Evolutionary conservation across 2,113 vertebrate species (phyloP).

Genomic region (Pachyramphus minor): DNA sequence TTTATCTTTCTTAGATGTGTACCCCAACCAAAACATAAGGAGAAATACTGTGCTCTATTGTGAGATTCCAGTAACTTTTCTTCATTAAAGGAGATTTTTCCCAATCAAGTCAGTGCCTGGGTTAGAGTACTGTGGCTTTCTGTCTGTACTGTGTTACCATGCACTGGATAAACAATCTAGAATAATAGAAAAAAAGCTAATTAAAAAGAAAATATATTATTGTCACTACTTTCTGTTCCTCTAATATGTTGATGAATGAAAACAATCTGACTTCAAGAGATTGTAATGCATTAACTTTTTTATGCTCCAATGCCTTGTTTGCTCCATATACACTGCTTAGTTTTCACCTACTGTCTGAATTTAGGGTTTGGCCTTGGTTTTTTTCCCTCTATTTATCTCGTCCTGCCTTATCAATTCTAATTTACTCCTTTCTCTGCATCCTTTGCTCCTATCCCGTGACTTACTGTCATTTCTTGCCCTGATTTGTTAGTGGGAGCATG

Average conservation of each 20-base stretch:
- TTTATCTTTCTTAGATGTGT: neutral
- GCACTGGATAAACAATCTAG: neutral
- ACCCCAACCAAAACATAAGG: neutral
- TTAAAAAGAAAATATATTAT: neutral
- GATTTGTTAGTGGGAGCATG: slow-evolving; percentile 50
- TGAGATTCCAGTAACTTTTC: neutral
- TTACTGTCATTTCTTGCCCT: slow-evolving; percentile 29
- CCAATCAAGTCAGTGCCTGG: neutral
- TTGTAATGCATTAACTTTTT: neutral
- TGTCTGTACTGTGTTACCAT: neutral
- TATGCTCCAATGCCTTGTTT: neutral
- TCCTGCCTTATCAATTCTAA: neutral
- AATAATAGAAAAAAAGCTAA: neutral
- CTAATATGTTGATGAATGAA: neutral
- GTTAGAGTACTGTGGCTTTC: neutral
- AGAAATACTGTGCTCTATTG: neutral
- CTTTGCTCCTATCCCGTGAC: slow-evolving; percentile 20
- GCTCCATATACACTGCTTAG: neutral
- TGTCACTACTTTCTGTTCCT: neutral
- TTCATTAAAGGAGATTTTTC: neutral
- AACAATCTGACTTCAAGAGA: neutral
- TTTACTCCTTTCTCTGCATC: slow-evolving; percentile 7
- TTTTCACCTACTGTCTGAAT: neutral
- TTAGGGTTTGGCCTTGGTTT: neutral
- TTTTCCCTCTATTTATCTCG: neutral